These are phyloP conservation scores for Peribatodes rhomboidaria DNA, from an alignment of 2,888 invertebrate genomes.

Conservation along the genomic window DNA sequence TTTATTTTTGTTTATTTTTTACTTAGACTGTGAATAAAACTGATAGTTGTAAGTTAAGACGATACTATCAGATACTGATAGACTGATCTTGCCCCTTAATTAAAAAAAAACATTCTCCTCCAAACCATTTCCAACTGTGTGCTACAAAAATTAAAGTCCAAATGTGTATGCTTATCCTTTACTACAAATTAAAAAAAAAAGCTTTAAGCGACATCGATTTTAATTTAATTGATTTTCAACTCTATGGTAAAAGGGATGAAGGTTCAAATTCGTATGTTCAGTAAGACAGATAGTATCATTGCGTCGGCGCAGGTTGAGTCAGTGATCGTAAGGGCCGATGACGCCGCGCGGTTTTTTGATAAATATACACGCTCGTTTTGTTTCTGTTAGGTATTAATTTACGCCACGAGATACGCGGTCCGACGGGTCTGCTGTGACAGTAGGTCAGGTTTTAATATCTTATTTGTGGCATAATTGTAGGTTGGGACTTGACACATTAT, in stretches of 20 bases:
- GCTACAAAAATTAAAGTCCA: neutral
- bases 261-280: neutral
- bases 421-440: constrained; percentile 14
- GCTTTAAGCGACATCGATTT: neutral
- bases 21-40: neutral
- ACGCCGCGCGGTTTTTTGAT: constrained; percentile 78
- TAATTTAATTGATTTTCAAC: neutral
- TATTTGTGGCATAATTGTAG: neutral
- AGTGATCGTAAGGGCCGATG: constrained; percentile 77
- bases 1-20: neutral
- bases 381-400: constrained; percentile 77
- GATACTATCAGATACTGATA: constrained; percentile 12
- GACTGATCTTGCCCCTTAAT: constrained; percentile 11
- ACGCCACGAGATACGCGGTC: constrained; percentile 66
- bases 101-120: constrained; percentile 1
- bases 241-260: neutral
- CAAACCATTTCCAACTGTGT: neutral
- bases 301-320: constrained; percentile 51
- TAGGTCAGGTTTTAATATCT: constrained; percentile 11
- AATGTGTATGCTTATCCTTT: neutral
- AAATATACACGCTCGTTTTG: constrained; percentile 63
- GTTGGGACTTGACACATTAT: neutral
- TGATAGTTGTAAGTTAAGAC: neutral
- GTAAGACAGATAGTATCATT: constrained; percentile 56
- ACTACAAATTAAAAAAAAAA: neutral